Evolutionary conservation across 2,113 vertebrate species (phyloP).

Genomic region (Clarias macrocephalus): DNA sequence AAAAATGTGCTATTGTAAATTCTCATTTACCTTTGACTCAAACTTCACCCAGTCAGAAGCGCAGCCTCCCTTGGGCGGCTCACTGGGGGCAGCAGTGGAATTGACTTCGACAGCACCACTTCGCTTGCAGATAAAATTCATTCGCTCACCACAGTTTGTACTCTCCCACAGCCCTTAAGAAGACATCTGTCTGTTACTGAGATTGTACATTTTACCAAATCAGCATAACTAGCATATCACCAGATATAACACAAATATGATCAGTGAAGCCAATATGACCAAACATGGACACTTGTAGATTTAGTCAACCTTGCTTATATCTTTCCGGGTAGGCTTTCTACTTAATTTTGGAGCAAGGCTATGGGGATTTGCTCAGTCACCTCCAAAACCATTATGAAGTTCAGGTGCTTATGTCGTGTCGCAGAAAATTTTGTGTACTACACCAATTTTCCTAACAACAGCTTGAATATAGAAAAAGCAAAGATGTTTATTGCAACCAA

Average conservation of each 20-base stretch:
- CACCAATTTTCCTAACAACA: too few relatives aligned
- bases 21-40: slow-evolving; percentile 70
- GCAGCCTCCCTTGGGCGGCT: slow-evolving; percentile 76
- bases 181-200: background rate
- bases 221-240: background rate
- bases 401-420: background rate
- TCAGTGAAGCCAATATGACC: background rate
- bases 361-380: background rate
- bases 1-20: background rate
- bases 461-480: too few relatives aligned
- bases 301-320: too few relatives aligned
- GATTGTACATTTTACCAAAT: background rate
- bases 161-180: slow-evolving; percentile 45
- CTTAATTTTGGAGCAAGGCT: background rate
- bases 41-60: slow-evolving; percentile 76
- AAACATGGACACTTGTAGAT: too few relatives aligned
- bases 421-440: too few relatives aligned
- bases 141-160: slow-evolving; percentile 81
- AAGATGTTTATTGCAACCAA: too few relatives aligned
- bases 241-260: background rate
- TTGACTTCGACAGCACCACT: slow-evolving; percentile 74
- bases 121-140: slow-evolving; percentile 83
- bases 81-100: slow-evolving; percentile 75
- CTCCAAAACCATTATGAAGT: background rate
- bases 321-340: too few relatives aligned